A percentile compares a stretch with the other conserved stretches of the same genome.
Conservation (phyloP, 2,888 invertebrate species). For the Lepidocyrtoides sp. region DNA sequence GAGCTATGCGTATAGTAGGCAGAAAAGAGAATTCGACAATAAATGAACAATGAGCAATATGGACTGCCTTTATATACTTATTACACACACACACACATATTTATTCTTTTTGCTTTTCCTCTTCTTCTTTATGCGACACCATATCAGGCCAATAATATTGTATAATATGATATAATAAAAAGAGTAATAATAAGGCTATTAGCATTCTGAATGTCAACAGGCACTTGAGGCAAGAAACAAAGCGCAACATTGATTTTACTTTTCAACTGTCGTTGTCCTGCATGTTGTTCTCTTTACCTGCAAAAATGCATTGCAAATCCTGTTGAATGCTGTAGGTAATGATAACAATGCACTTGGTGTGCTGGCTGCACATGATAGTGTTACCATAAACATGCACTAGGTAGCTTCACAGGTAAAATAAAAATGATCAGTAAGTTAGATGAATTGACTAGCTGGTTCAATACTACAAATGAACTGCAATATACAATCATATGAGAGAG, state of each 20-base stretch:
- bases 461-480: background rate
- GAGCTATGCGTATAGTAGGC: background rate
- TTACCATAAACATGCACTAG: background rate
- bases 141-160: slow-evolving; percentile 44
- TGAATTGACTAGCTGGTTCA: background rate
- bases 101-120: slow-evolving; percentile 25
- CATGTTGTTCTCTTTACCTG: background rate
- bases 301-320: background rate
- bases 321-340: background rate
- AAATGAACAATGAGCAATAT: slow-evolving; percentile 1
- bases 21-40: background rate
- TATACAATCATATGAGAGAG: background rate
- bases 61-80: background rate
- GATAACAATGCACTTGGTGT: slow-evolving; percentile 11
- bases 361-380: background rate
- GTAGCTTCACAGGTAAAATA: slow-evolving; percentile 3
- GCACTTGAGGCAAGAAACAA: slow-evolving; percentile 56
- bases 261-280: background rate
- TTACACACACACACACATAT: no score
- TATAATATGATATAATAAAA: slow-evolving; percentile 35
- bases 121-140: background rate
- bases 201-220: slow-evolving; percentile 65
- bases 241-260: slow-evolving; percentile 71
- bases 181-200: slow-evolving; percentile 51
- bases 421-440: background rate